Conservation (phyloP, 2,113 vertebrate genomes). For the Rafetus swinhoei region DNA sequence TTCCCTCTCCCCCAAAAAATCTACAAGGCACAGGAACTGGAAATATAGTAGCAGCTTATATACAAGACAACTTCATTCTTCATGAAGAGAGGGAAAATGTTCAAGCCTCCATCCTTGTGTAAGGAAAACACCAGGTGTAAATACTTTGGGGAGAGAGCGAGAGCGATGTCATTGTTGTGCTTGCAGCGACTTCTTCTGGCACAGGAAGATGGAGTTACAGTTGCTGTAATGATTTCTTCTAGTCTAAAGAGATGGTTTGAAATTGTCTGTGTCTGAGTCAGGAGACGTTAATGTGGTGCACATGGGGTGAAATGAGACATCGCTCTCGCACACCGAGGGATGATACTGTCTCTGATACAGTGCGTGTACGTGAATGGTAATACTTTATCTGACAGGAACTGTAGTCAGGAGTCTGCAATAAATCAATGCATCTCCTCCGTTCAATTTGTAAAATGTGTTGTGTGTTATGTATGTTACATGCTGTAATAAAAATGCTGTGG, state of each 20-base stretch:
- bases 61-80: conserved; percentile 20
- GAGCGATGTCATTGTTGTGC: background rate
- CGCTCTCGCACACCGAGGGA: background rate
- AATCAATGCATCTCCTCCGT: background rate
- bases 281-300: conserved; percentile 21
- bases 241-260: conserved; percentile 15
- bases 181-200: rapidly evolving
- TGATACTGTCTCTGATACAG: background rate
- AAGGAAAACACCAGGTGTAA: background rate
- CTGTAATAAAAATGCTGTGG: conserved; percentile 6
- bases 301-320: conserved; percentile 29
- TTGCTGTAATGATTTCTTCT: background rate
- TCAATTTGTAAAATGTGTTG: background rate
- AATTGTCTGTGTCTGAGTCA: background rate
- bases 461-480: background rate
- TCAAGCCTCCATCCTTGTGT: background rate
- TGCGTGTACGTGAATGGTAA: background rate
- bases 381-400: background rate
- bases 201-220: background rate
- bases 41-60: conserved; percentile 45
- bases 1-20: conserved; percentile 20
- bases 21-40: conserved; percentile 23
- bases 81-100: background rate
- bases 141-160: background rate
- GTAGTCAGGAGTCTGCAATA: conserved; percentile 12